A percentile compares a stretch with the other conserved stretches of the same genome.
phyloP scores from a whole-genome alignment of 2,797 vertebrate genomes.

The Myioborus miniatus region DNA sequence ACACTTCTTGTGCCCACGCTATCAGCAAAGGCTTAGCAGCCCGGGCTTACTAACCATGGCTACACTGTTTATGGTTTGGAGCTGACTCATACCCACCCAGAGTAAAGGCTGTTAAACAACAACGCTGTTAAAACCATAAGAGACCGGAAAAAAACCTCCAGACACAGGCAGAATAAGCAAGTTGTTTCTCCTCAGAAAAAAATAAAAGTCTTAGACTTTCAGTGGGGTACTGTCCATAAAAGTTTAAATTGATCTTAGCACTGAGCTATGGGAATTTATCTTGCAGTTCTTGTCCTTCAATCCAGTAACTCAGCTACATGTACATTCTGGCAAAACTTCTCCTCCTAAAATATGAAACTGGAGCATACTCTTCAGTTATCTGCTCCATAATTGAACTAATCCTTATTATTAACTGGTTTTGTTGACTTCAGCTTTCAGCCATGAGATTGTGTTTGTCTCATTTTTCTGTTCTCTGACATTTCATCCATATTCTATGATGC shows the following conservation, averaged over 20 bases:
- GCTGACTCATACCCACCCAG: slow-evolving; percentile 27
- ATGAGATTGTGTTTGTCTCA: not conserved
- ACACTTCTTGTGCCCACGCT: slow-evolving; percentile 13
- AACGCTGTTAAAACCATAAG: not conserved
- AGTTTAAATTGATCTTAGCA: not conserved
- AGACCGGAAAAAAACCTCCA: not conserved
- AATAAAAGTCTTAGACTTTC: not conserved
- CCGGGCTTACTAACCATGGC: slow-evolving; percentile 54
- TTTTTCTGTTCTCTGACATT: not conserved
- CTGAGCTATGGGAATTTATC: not conserved
- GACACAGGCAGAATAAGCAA: not conserved
- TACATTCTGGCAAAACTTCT: not conserved
- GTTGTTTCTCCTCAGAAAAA: not conserved
- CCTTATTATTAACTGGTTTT: not conserved
- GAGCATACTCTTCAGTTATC: not conserved
- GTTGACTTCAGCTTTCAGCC: not conserved
- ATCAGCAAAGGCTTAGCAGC: slow-evolving; percentile 11
- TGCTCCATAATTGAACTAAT: not conserved
- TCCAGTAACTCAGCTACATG: not conserved
- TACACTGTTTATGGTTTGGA: slow-evolving; percentile 44
- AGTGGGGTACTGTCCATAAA: not conserved
- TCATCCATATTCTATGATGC: not conserved
- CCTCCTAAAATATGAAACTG: not conserved
- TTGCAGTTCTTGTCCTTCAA: not conserved
- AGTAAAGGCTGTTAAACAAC: not conserved